Evolutionary conservation across 2,113 vertebrate genomes (phyloP), one percentile per base, ranked within the genome.

Genomic region (Neopipo cinnamomea): DNA sequence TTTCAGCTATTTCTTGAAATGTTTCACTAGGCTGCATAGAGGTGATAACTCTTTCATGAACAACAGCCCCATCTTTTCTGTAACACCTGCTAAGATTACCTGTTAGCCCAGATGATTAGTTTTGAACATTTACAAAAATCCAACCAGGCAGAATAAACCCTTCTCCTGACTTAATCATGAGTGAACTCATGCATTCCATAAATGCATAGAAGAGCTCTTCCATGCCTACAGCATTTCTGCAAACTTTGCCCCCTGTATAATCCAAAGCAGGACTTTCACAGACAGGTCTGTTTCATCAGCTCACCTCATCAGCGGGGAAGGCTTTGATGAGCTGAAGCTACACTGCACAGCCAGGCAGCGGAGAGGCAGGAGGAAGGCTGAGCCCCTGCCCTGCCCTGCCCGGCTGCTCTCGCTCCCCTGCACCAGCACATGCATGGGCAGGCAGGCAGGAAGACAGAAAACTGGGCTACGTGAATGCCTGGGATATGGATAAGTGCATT

Each of bases 401-500:
- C 1, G 0, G 52, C 81, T 83, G 75, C 53, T 35, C 88, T 92
- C 0, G 0, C 27, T 79, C 15, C 53, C 22, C 63, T 58, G 31
- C 55, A 9, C 20, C 41, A 27, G 66, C 61, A 61, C 76, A 23
- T 0, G 1, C 0, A 2, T 68, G 59, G 79, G 72, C 37, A 23
- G 72, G 27, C n/a, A 39, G 47, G 44, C 4, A 1, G 72, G 27
- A 31, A 39, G 47, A 41, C 4, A 1, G 58, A 47, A 74, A 85
- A 52, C 72, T 41, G 77, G 53, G n/a, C 65, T 74, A 56, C 0
- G 0, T 76, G 74, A 14, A 6, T 25, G 50, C 55, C 74, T 70
- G 44, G 47, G 87, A 83, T 63, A 86, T 6, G 37, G 85, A 73
- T 91, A 95, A 95, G 85, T 94, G 95, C 78, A 96, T 92, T 94